Evolutionary conservation across 2,888 invertebrate genomes (phyloP).

Genomic region (Beris morrisii): DNA sequence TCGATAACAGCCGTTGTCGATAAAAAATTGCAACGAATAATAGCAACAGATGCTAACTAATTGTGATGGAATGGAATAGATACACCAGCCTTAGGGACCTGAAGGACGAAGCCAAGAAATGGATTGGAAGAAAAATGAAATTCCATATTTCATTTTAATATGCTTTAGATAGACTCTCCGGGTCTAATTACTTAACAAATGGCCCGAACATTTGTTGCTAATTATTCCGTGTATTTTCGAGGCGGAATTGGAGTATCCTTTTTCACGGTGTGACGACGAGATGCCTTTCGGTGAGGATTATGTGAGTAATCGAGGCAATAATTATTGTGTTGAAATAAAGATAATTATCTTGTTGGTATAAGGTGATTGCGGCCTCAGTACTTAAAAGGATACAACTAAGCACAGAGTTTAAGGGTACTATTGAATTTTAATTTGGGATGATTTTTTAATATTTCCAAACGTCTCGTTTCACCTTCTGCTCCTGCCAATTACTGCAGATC

Average conservation of each 20-base stretch:
- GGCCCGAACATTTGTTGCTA: slow-evolving; percentile 27
- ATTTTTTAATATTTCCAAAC: no score
- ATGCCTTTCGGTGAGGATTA: background rate
- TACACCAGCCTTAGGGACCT: background rate
- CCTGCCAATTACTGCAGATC: no score
- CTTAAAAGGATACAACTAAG: no score
- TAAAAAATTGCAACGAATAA: slow-evolving; percentile 13
- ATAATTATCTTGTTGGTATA: slow-evolving; percentile 16
- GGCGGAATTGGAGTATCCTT: background rate
- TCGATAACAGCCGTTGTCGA: background rate
- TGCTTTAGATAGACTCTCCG: slow-evolving; percentile 27
- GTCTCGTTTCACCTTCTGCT: no score
- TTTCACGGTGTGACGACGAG: background rate
- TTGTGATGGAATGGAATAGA: slow-evolving; percentile 12
- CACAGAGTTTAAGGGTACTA: no score
- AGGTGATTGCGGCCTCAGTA: background rate
- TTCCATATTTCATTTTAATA: slow-evolving; percentile 27
- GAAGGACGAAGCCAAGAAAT: background rate
- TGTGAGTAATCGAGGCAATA: slow-evolving; percentile 12
- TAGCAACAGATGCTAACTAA: slow-evolving; percentile 31
- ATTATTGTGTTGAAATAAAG: slow-evolving; percentile 19
- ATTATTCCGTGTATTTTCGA: slow-evolving; percentile 18
- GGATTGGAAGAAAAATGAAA: slow-evolving; percentile 15
- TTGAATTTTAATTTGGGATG: no score
- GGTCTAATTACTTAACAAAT: slow-evolving; percentile 29